These are phyloP conservation scores for Porites australiensis DNA, from an alignment of 64 coral and sea anemone species.

Conservation along the genomic window DNA sequence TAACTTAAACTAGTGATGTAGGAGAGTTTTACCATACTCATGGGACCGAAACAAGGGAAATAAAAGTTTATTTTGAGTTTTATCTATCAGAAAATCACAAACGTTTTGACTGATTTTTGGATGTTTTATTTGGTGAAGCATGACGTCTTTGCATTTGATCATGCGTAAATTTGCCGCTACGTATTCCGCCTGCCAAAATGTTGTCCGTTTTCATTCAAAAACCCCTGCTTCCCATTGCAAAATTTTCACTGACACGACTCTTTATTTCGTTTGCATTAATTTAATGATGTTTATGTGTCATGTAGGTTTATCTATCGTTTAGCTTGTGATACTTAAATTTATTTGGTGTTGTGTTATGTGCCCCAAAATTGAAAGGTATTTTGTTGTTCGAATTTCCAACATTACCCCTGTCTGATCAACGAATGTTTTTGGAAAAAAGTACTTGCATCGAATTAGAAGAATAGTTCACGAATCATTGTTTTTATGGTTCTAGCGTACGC, in stretches of 20 bases:
- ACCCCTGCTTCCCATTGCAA: not conserved
- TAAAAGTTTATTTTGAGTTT: not conserved
- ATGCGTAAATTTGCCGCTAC: not conserved
- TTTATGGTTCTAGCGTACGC: not conserved
- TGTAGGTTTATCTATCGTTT: not conserved
- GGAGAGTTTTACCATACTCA: not conserved
- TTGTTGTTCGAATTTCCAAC: not conserved
- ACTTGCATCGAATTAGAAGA: no score
- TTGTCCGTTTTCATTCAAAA: not conserved
- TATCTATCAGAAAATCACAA: conserved; percentile 13
- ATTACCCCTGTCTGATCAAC: no score
- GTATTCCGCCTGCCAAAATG: not conserved
- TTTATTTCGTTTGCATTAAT: not conserved
- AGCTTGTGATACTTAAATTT: not conserved
- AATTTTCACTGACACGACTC: not conserved
- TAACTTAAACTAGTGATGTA: not conserved
- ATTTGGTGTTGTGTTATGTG: not conserved
- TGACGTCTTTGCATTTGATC: conserved; percentile 25
- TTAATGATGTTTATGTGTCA: not conserved
- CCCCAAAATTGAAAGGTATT: not conserved
- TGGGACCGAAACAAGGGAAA: not conserved
- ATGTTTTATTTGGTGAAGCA: not conserved
- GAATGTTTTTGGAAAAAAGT: no score
- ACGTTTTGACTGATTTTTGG: not conserved
- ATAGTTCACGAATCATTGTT: not conserved